Base-by-base conservation (phyloP, 2,888 invertebrate genomes). In the Oligia strigilis region DNA sequence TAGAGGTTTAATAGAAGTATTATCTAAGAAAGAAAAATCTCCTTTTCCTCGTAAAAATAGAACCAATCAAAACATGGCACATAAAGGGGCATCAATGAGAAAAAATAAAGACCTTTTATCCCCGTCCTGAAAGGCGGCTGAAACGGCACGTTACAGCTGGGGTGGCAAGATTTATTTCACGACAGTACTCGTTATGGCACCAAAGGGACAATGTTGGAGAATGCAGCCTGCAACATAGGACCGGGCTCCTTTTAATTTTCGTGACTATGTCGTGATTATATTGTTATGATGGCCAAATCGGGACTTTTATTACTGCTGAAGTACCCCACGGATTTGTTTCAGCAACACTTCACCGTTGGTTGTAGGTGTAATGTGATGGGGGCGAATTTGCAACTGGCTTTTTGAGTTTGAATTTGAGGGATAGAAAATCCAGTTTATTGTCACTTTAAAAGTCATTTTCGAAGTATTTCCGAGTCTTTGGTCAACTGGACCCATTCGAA, bases 151-250 rank as follows among this genome's bases (percentile, higher is more conserved):
- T 92, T 93, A 91, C 90, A 91, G 89, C 82, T 88, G 93, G 97
- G 96, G 97, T 94, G 95, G 94, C 86, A 94, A 96, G 97, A 97
- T 97, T 97, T 97, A 97, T 97, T 94, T 95, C 95, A 94, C 93
- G 95, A 96, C 95, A 95, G 93, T 89, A 93, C 94, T 94, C 95
- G 96, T 96, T 96, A 96, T 94, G 93, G 95, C 92, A 94, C 96
- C 95, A 91, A 95, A 95, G 96, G 96, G 96, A 96, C 93, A 90
- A 89, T 91, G 89, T 88, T 62, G 80, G 91, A 87, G 94, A 94
- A 94, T 96, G 96, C 96, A 96, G 93, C 91, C 94, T 95, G 95
- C 95, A 94, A 88, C 90, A 91, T 87, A 84, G 75, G 88, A 66
- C 75, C 81, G 90, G 81, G 87, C 89, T 64, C 75, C 82, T 83